Percentiles rank a stretch among this genome's conserved stretches.
Conservation (phyloP, 1,140 invertebrate genomes). For the Aphelenchoides fujianensis region DNA sequence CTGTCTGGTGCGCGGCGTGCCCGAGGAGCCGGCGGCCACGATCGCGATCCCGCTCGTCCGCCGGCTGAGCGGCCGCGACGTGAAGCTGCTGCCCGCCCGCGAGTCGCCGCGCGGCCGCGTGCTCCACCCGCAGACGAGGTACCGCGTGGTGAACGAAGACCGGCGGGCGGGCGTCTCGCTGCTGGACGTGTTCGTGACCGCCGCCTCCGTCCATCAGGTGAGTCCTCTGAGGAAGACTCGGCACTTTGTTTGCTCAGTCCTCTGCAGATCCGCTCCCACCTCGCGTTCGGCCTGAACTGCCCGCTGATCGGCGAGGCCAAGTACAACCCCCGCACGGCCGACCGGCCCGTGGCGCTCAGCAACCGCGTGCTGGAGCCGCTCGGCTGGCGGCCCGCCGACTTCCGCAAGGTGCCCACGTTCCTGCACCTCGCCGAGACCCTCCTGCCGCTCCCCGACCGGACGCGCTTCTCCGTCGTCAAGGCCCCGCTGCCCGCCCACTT, state of each 20-base stretch:
- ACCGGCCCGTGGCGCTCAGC: not conserved
- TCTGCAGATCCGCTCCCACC: conserved; percentile 19
- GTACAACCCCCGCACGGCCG: not conserved
- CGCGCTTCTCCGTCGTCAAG: conserved; percentile 14
- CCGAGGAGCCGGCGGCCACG: not conserved
- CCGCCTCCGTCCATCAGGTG: conserved; percentile 11
- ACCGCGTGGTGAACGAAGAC: conserved; percentile 8
- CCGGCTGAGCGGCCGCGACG: not conserved
- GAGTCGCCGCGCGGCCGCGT: not conserved
- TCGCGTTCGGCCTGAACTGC: conserved; percentile 10
- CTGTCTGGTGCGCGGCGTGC: conserved; percentile 12
- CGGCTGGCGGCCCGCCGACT: not conserved
- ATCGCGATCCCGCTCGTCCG: conserved; percentile 9
- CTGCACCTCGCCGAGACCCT: conserved; percentile 12
- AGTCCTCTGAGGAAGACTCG: conserved; percentile 4
- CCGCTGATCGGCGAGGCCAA: conserved; percentile 14
- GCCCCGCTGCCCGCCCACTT: not conserved
- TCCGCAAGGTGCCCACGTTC: conserved; percentile 4
- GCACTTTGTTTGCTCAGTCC: not conserved
- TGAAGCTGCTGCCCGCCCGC: not conserved
- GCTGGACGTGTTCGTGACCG: conserved; percentile 11
- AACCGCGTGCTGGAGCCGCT: not conserved
- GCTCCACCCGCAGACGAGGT: not conserved
- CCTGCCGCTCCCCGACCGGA: not conserved
- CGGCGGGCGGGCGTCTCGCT: conserved; percentile 5